phyloP scores from a whole-genome alignment of 2,888 invertebrate species.

The Philopedon plagiatum region DNA sequence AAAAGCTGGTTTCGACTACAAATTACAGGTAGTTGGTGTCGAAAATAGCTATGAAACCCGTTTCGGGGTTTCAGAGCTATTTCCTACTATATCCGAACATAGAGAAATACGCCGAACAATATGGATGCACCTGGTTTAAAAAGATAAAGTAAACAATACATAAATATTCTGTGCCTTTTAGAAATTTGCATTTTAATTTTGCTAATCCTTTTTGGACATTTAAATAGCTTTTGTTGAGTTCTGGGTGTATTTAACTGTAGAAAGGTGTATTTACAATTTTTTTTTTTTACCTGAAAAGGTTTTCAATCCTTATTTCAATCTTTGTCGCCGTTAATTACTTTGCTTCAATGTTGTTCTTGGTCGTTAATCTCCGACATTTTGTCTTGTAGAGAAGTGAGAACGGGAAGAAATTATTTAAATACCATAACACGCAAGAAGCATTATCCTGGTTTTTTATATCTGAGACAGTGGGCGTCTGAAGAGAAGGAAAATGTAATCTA shows the following conservation, averaged over 20 bases:
- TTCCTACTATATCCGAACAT: no score
- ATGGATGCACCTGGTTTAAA: constrained; percentile 6
- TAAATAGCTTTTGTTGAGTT: neutral
- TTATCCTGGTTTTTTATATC: no score
- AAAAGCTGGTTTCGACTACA: neutral
- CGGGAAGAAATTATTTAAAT: no score
- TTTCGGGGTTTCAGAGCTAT: no score
- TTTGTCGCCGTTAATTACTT: no score
- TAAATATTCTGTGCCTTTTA: neutral
- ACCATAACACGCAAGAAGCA: no score
- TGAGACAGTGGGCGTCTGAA: no score
- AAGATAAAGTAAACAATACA: constrained; percentile 12
- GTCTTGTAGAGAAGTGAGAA: neutral
- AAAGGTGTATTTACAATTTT: neutral
- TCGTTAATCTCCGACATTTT: neutral
- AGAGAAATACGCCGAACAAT: no score
- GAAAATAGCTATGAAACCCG: neutral
- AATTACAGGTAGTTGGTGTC: neutral
- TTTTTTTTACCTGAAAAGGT: neutral
- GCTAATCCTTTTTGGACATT: constrained; percentile 6
- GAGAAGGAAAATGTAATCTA: no score
- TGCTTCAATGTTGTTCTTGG: no score
- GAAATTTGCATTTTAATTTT: constrained; percentile 9
- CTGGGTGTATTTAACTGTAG: neutral
- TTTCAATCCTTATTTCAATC: no score